These are phyloP conservation scores for Pterois miles DNA, from an alignment of 2,797 vertebrate genomes.

Conservation along the genomic window DNA sequence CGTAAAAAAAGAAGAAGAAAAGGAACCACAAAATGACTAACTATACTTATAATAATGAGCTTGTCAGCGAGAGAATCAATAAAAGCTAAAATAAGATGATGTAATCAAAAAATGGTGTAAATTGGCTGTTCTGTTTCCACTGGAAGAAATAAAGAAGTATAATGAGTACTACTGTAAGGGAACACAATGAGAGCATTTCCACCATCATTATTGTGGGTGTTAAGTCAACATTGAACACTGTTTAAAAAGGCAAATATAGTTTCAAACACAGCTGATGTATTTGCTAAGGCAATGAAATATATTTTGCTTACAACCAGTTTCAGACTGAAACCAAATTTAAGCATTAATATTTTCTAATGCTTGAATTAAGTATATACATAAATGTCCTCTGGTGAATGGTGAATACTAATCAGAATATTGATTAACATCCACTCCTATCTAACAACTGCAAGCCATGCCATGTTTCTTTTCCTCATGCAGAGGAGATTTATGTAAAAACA, in stretches of 20 bases:
- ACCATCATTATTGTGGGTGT: not conserved
- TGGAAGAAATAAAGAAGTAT: not conserved
- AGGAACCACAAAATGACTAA: not conserved
- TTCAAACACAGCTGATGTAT: not conserved
- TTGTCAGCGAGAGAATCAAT: constrained; percentile 38
- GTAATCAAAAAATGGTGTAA: not conserved
- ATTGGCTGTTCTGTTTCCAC: not conserved
- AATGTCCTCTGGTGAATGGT: not conserved
- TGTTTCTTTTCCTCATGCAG: not conserved
- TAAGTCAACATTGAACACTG: not conserved
- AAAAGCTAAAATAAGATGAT: constrained; percentile 19
- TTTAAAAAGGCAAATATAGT: not conserved
- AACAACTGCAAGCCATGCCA: not conserved
- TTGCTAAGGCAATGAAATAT: not conserved
- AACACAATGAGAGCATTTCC: not conserved
- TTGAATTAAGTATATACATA: not conserved
- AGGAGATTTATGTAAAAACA: not conserved
- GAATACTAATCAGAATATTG: not conserved
- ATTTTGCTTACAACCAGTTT: not conserved
- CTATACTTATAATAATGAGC: constrained; percentile 22
- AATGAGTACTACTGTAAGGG: not conserved
- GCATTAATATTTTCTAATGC: not conserved
- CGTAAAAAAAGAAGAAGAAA: not conserved
- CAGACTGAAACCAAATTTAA: not conserved
- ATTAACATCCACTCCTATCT: not conserved